phyloP scores from a whole-genome alignment of 2,888 invertebrate genomes.

The Escarpia spicata region DNA sequence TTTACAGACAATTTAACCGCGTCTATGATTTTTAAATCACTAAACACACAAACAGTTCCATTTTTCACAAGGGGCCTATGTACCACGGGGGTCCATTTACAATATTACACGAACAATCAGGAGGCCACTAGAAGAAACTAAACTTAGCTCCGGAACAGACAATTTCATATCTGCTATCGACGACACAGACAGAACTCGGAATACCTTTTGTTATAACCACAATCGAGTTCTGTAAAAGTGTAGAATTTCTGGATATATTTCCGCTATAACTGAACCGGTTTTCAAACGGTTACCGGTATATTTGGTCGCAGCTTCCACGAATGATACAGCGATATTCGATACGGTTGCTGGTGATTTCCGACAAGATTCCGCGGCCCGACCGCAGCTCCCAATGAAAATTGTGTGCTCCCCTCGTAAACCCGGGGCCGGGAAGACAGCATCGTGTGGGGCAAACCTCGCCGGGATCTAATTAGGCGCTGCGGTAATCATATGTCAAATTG shows the following conservation, averaged over 20 bases:
- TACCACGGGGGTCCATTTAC: too few species aligned
- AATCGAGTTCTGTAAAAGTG: not conserved
- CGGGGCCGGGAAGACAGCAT: not conserved
- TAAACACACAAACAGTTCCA: too few species aligned
- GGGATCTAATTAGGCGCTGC: not conserved
- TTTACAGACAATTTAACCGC: too few species aligned
- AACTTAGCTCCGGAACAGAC: too few species aligned
- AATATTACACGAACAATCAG: too few species aligned
- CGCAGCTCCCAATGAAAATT: not conserved
- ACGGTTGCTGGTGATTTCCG: constrained; percentile 1
- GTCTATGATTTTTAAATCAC: too few species aligned
- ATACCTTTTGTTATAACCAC: not conserved
- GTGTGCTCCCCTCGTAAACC: not conserved
- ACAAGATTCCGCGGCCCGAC: not conserved
- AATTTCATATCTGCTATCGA: too few species aligned
- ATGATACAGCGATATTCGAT: not conserved
- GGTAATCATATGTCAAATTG: not conserved
- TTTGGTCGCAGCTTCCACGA: not conserved
- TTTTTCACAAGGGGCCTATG: too few species aligned
- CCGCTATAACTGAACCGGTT: not conserved
- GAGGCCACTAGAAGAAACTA: too few species aligned
- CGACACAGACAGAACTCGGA: not conserved
- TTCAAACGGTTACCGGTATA: not conserved
- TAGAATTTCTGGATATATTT: not conserved
- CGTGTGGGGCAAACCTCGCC: not conserved